Evolutionary conservation across 2,113 vertebrate genomes (phyloP), one percentile per base, ranked within the genome.

Genomic region (Tauraco erythrolophus): DNA sequence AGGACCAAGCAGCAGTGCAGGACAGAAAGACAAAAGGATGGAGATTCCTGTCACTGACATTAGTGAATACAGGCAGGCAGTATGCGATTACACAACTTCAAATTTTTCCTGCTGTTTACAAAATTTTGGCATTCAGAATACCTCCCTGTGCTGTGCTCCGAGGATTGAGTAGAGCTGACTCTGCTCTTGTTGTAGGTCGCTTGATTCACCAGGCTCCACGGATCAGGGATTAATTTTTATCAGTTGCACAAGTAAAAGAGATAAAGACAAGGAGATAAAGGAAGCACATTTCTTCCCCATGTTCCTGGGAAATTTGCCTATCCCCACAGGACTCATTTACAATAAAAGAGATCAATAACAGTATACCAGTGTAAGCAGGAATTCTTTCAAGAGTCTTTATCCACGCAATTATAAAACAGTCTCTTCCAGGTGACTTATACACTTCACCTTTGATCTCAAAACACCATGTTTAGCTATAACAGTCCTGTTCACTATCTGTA

Each of bases 361-460:
- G 45, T 89, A 37, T 70, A 46, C 35, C 25, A 92, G 51, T 56
- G 65, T 25, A 75, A 65, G 80, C 71, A 95, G 45, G n/a, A 95
- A 88, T 71, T 62, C 39, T 97, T 84, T 78, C 45, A 94, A 76
- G 51, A 88, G 21, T 74, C 53, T 86, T 90, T 60, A 66, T 83
- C 45, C 78, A 72, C 1, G 2, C 48, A 92, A 92, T 91, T 94
- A 91, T 89, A 96, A 83, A 87, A 48, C 24, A 43, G 69, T 75
- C 80, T 84, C 43, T 84, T 91, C 45, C 69, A 81, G 56, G 80
- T 81, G 68, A 92, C 89, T 77, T 83, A 76, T 61, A 51, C 83
- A 57, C 56, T 62, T 75, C 93, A 94, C 88, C 88, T 94, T 97
- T 96, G 53, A 88, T 96, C 82, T 95, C 88, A 84, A 91, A 97